These are phyloP conservation scores for Griposia aprilina DNA, from an alignment of 2,888 invertebrate species.

Conservation along the genomic window DNA sequence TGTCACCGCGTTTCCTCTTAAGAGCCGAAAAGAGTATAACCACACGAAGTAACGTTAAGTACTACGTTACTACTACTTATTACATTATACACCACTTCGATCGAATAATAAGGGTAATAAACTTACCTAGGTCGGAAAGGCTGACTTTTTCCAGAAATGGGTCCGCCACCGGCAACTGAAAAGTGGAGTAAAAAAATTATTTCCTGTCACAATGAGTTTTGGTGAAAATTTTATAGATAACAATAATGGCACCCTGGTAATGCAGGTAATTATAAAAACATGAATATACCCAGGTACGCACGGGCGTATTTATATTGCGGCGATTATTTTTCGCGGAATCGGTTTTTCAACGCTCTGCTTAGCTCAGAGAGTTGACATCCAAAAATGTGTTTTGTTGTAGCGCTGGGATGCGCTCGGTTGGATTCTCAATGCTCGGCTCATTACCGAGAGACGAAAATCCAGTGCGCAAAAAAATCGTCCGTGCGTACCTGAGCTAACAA, in stretches of 20 bases:
- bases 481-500: not conserved
- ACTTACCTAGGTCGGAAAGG: slow-evolving; percentile 86
- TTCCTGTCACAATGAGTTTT: not conserved
- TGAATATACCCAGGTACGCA: not conserved
- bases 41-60: not conserved
- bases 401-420: not conserved
- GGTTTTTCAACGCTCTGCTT: not conserved
- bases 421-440: not conserved
- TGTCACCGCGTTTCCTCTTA: not conserved
- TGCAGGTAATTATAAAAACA: not conserved
- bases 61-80: not conserved
- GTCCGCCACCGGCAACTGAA: slow-evolving; percentile 96
- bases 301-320: not conserved
- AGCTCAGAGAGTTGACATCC: not conserved
- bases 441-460: not conserved
- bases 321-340: not conserved
- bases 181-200: slow-evolving; percentile 82
- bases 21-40: not conserved
- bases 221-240: not conserved
- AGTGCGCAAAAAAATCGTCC: not conserved
- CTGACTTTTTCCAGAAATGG: slow-evolving; percentile 96
- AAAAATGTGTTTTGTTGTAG: not conserved
- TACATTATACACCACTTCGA: not conserved
- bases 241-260: not conserved
- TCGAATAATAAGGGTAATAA: not conserved